Conservation (phyloP, 2,888 invertebrate genomes). For the Operophtera brumata region DNA sequence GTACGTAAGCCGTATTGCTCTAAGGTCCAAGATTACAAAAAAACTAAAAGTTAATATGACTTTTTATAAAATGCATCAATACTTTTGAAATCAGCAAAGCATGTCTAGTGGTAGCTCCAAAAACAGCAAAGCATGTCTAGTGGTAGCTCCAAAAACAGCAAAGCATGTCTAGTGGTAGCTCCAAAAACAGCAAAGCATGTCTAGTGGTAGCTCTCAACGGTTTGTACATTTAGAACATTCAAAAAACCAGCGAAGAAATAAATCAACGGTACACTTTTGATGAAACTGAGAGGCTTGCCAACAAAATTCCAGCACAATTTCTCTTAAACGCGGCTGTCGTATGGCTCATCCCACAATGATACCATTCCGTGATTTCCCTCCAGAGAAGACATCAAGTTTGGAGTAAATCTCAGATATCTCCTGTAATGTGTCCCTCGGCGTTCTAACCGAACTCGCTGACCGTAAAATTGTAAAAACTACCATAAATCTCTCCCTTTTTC, state of each 20-base stretch:
- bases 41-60: no score
- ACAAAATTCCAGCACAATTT: constrained; percentile 40
- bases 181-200: not conserved
- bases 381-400: constrained; percentile 72
- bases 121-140: not conserved
- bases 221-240: no score
- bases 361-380: constrained; percentile 73
- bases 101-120: no score
- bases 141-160: not conserved
- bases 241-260: constrained; percentile 4
- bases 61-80: not conserved
- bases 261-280: constrained; percentile 4
- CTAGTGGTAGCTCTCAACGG: no score
- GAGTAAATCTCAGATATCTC: constrained; percentile 76
- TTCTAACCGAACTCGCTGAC: constrained; percentile 69
- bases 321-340: constrained; percentile 47
- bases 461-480: constrained; percentile 79
- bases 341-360: constrained; percentile 60
- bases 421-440: constrained; percentile 72
- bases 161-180: not conserved
- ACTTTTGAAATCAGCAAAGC: not conserved
- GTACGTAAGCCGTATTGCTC: no score
- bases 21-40: no score
- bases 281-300: constrained; percentile 28
- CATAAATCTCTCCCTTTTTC: constrained; percentile 69